These are phyloP conservation scores for Pleuronectes platessa DNA, from an alignment of 2,113 vertebrate genomes.

Conservation along the genomic window DNA sequence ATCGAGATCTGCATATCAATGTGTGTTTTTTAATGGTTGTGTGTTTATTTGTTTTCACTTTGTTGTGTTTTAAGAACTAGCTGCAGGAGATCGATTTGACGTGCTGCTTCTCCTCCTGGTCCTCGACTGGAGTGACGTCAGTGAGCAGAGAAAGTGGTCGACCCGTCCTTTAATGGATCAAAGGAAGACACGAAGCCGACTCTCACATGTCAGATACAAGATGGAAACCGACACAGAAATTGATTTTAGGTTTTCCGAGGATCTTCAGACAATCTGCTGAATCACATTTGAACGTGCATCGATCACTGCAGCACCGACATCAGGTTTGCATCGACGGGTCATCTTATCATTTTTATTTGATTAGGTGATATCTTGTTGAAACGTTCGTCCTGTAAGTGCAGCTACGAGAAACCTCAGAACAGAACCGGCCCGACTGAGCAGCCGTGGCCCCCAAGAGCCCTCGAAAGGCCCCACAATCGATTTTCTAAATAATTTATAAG, in stretches of 20 bases:
- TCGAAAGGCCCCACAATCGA: no score
- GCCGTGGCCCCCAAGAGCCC: no score
- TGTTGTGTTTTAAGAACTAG: no score
- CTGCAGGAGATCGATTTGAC: no score
- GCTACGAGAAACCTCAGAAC: background rate
- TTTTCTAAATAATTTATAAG: no score
- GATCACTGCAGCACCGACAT: background rate
- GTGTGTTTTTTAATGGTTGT: no score
- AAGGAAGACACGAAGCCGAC: background rate
- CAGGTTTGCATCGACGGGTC: background rate
- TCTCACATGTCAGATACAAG: background rate
- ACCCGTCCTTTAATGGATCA: background rate
- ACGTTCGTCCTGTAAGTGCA: constrained; percentile 26
- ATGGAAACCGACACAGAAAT: constrained; percentile 35
- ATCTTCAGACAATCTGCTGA: constrained; percentile 34
- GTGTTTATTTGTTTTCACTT: no score
- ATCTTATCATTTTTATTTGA: constrained; percentile 11
- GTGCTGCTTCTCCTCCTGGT: background rate
- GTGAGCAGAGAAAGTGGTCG: background rate
- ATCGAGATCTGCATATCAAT: no score
- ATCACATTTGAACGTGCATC: constrained; percentile 33
- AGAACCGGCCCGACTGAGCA: background rate
- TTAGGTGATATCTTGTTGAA: constrained; percentile 15
- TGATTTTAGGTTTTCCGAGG: constrained; percentile 35
- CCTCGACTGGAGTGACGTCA: background rate